Conservation (phyloP, 2,113 vertebrate species). For the Megaleporinus macrocephalus region DNA sequence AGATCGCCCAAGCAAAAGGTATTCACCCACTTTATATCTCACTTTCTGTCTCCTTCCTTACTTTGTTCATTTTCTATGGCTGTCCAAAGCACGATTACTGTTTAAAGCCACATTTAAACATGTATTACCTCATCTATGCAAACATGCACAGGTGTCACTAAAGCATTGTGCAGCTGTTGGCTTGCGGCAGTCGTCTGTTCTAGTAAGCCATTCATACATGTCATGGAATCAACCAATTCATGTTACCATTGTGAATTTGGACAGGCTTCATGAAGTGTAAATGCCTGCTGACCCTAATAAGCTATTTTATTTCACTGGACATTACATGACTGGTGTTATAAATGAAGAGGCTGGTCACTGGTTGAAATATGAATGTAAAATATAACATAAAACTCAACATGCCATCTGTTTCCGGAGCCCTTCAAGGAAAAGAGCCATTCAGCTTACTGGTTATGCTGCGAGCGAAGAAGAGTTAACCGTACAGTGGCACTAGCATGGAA, state of each 20-base stretch:
- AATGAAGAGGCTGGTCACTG: too few relatives aligned
- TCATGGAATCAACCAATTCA: background rate
- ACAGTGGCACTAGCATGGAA: too few relatives aligned
- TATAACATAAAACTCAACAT: too few relatives aligned
- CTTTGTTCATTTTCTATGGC: background rate
- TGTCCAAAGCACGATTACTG: background rate
- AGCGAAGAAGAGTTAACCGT: too few relatives aligned
- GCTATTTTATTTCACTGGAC: too few relatives aligned
- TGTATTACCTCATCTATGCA: background rate
- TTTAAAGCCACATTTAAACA: background rate
- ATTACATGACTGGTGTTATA: too few relatives aligned
- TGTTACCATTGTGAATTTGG: background rate
- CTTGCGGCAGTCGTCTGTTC: background rate
- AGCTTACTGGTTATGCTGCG: too few relatives aligned
- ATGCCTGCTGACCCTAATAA: too few relatives aligned
- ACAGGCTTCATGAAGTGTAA: too few relatives aligned
- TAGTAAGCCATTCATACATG: background rate
- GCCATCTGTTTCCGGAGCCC: too few relatives aligned
- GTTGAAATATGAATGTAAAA: too few relatives aligned
- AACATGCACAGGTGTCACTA: background rate
- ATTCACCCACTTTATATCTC: background rate
- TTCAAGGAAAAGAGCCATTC: too few relatives aligned
- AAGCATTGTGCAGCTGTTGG: background rate
- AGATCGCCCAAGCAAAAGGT: constrained; percentile 75
- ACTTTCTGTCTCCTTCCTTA: background rate